Conservation (phyloP, 2,888 invertebrate species). For the Andrena trimmerana region DNA sequence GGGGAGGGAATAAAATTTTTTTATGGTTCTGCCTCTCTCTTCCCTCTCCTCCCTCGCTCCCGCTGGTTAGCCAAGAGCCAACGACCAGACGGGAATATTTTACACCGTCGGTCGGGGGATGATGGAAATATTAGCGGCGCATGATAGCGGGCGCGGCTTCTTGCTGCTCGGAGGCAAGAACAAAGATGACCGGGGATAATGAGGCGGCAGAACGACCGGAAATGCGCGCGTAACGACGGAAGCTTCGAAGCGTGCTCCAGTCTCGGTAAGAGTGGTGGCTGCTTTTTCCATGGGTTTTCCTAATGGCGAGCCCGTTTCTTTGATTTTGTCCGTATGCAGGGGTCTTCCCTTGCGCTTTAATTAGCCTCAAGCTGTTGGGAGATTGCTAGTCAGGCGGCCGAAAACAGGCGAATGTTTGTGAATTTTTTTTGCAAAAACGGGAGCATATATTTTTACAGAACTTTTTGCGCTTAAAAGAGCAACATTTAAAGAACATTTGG, state of each 20-base stretch:
- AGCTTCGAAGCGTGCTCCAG: constrained; percentile 38
- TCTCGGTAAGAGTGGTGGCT: constrained; percentile 8
- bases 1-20: constrained; percentile 60
- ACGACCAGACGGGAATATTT: constrained; percentile 52
- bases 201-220: constrained; percentile 53
- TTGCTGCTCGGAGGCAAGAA: constrained; percentile 55
- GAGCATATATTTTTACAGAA: no score
- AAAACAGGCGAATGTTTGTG: no score
- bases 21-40: constrained; percentile 7
- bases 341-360: constrained; percentile 18
- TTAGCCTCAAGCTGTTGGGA: constrained; percentile 22
- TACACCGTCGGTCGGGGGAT: constrained; percentile 28
- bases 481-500: no score
- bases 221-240: constrained; percentile 38
- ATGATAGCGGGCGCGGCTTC: constrained; percentile 44
- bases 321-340: constrained; percentile 7
- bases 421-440: no score
- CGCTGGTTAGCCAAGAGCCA: constrained; percentile 26
- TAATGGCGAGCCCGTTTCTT: constrained; percentile 1
- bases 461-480: no score
- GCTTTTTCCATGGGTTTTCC: constrained; percentile 36
- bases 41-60: constrained; percentile 17
- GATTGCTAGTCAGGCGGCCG: not conserved
- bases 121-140: constrained; percentile 61
- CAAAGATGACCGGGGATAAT: constrained; percentile 57